Base-by-base conservation (phyloP, 1,140 invertebrate genomes). In the Drosophila subpulchrella region DNA sequence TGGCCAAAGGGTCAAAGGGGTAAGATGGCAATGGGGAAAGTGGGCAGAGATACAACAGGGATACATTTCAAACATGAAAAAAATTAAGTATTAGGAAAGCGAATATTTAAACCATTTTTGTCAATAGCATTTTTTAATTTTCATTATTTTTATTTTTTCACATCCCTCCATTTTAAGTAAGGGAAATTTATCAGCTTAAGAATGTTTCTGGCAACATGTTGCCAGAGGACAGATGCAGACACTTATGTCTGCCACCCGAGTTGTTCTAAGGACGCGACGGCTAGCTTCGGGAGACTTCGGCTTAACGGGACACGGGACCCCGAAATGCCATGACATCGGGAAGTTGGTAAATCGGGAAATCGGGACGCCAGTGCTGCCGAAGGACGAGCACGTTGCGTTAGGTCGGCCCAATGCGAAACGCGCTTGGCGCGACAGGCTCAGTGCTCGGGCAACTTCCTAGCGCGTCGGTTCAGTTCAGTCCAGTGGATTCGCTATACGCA, bases 361-460 rank as follows among this genome's bases (percentile, higher is more conserved):
- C 67, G 42, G 67, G 63, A 58, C 51, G 38, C 62, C 61, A 17
- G 34, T 24, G 66, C 66, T 41, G 65, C 68, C 82, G 79, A 84
- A 78, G 63, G 20, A 50, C 46, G 44, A 62, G 63, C 42, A 42
- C 60, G 57, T 89, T 88, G 80, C 63, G 83, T 67, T 80, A 83
- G 83, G 83, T 83, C 53, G 78, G 62, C 53, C 83, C 84, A 89
- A 88, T 88, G 83, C 83, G 79, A 83, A 56, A 55, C 44, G 57
- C 57, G 84, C 81, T 74, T 75, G 70, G 57, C 66, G 71, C 55
- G 66, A 48, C 70, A 81, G 70, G 58, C 85, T 90, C 81, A 90
- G 85, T 90, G 86, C 85, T 90, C 85, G 85, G 86, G 71, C 85
- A 90, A 90, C 85, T 79, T 90, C 78, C 78, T 66, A 90, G 82